These are phyloP conservation scores for Sterrhoptilus dennistouni DNA, from an alignment of 2,113 vertebrate genomes.

Conservation along the genomic window DNA sequence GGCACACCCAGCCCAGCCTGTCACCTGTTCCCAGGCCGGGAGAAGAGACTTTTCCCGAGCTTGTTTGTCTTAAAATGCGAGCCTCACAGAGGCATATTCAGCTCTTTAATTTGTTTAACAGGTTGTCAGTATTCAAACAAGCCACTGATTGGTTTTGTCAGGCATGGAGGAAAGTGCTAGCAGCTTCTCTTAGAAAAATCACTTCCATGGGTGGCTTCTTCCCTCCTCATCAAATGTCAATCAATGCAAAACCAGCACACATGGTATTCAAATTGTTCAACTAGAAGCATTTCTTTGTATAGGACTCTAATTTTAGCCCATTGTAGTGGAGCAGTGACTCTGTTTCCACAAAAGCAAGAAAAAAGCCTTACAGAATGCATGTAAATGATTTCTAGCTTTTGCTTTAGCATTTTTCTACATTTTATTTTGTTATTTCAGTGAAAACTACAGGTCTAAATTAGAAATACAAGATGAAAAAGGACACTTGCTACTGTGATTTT, in stretches of 20 bases:
- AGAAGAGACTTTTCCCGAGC: not conserved
- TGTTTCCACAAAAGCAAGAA: not conserved
- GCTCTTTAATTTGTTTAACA: not conserved
- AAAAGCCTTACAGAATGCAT: not conserved
- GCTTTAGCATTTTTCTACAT: not conserved
- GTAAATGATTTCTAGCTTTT: not conserved
- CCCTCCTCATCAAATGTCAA: not conserved
- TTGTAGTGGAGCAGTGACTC: not conserved
- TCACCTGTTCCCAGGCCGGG: not conserved
- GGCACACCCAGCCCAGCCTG: not conserved
- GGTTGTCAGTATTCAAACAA: not conserved
- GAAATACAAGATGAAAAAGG: not conserved
- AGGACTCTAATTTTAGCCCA: not conserved
- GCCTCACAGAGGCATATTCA: not conserved
- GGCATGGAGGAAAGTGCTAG: not conserved
- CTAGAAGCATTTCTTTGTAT: not conserved
- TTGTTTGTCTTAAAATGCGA: not conserved
- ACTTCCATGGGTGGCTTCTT: not conserved
- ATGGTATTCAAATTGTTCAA: not conserved
- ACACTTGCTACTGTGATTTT: not conserved
- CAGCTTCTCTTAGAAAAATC: not conserved
- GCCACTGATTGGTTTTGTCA: not conserved
- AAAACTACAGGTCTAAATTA: not conserved
- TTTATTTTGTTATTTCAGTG: not conserved
- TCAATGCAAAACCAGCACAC: not conserved